Percentiles rank a stretch among this genome's conserved stretches.
These are phyloP conservation scores for Lithophane semibrunnea DNA, from an alignment of 2,888 invertebrate genomes.

Conservation along the genomic window DNA sequence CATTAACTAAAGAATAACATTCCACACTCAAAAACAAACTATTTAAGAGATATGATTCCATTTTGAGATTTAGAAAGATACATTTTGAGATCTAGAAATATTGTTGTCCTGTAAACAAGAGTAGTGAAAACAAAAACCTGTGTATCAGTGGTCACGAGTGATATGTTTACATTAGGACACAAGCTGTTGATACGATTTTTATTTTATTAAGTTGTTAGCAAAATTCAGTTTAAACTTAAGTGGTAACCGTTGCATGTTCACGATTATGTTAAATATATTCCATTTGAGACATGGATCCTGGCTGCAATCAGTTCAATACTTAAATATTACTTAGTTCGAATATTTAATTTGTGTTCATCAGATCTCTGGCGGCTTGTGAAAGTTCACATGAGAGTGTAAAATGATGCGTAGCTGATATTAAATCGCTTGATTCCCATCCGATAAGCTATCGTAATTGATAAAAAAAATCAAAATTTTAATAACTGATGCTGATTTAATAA, in stretches of 20 bases:
- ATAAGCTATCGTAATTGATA: constrained; percentile 36
- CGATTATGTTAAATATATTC: background rate
- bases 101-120: background rate
- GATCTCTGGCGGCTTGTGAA: background rate
- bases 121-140: background rate
- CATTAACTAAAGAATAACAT: constrained; percentile 53
- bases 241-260: constrained; percentile 19
- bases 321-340: background rate
- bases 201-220: constrained; percentile 1
- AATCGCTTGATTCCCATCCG: constrained; percentile 26
- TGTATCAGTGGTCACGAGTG: background rate
- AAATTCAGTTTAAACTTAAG: background rate
- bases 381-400: background rate
- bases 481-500: background rate
- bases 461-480: constrained; percentile 17
- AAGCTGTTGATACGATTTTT: background rate
- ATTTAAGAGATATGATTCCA: constrained; percentile 16
- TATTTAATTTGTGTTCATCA: constrained; percentile 4
- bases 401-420: constrained; percentile 18
- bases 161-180: background rate
- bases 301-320: constrained; percentile 3
- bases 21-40: constrained; percentile 50
- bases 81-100: background rate
- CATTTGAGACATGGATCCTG: background rate
- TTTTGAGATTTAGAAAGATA: constrained; percentile 1